Evolutionary conservation across 1,140 invertebrate genomes (phyloP).

Genomic region (Manduca sexta): DNA sequence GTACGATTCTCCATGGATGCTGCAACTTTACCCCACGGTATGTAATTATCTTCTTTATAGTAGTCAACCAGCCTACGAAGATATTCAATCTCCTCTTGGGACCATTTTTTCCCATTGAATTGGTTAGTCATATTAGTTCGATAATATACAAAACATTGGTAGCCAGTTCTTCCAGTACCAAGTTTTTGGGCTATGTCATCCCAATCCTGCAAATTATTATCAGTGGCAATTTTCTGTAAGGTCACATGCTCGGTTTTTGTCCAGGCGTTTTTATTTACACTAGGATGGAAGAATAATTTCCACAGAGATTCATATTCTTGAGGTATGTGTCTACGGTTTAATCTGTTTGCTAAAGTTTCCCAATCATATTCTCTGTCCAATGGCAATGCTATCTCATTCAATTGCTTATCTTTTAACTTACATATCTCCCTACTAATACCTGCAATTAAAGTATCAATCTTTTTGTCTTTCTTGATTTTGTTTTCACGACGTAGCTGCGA

Average conservation of each 20-base stretch:
- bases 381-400: slow-evolving; percentile 41
- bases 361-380: slow-evolving; percentile 59
- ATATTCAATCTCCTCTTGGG: slow-evolving; percentile 75
- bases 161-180: slow-evolving; percentile 75
- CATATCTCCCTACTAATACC: slow-evolving; percentile 27
- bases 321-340: slow-evolving; percentile 44
- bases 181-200: slow-evolving; percentile 75
- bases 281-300: slow-evolving; percentile 79
- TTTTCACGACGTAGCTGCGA: slow-evolving; percentile 26
- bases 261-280: slow-evolving; percentile 78
- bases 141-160: slow-evolving; percentile 80
- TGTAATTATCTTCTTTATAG: slow-evolving; percentile 75
- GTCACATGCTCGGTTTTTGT: slow-evolving; percentile 71
- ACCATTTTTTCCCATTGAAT: slow-evolving; percentile 68
- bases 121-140: slow-evolving; percentile 66
- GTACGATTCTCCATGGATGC: slow-evolving; percentile 75
- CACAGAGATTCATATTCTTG: slow-evolving; percentile 73
- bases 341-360: slow-evolving; percentile 41
- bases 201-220: slow-evolving; percentile 77
- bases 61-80: slow-evolving; percentile 72
- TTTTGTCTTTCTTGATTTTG: slow-evolving; percentile 22
- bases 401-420: slow-evolving; percentile 24
- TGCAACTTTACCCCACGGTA: slow-evolving; percentile 78
- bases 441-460: slow-evolving; percentile 26
- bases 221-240: slow-evolving; percentile 64